Conservation (phyloP, 2,113 vertebrate genomes). For the Brachyhypopomus occidentalis region DNA sequence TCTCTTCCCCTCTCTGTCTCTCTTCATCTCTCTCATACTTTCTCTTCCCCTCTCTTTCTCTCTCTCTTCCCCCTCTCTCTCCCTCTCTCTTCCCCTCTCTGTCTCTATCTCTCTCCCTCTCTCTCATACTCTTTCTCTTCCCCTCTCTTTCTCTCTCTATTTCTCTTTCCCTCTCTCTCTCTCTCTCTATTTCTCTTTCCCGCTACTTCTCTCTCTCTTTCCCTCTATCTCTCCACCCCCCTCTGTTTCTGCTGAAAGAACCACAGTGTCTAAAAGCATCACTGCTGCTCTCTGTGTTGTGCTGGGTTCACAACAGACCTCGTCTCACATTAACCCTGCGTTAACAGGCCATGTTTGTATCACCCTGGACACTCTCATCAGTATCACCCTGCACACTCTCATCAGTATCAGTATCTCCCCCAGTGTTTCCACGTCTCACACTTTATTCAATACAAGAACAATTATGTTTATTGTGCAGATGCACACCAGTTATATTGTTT, state of each 20-base stretch:
- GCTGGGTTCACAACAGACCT: not conserved
- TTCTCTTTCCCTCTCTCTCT: no score
- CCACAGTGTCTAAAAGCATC: not conserved
- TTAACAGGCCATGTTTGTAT: not conserved
- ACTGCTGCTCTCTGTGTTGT: conserved; percentile 3
- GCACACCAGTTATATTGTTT: no score
- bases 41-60: no score
- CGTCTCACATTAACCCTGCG: not conserved
- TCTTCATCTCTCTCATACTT: no score
- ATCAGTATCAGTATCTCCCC: not conserved
- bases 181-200: no score
- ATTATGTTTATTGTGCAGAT: not conserved
- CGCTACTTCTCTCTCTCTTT: not conserved
- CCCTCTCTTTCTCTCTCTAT: not conserved
- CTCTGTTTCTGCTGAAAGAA: not conserved
- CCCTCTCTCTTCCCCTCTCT: not conserved
- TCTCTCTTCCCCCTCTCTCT: no score
- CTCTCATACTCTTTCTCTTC: not conserved
- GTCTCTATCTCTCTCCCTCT: not conserved
- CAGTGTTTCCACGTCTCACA: not conserved
- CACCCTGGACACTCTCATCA: no score
- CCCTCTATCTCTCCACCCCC: not conserved
- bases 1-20: no score
- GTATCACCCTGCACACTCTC: not conserved
- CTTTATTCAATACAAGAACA: not conserved